Base-by-base conservation (phyloP, 1,140 invertebrate species). In the Piezodorus guildinii region DNA sequence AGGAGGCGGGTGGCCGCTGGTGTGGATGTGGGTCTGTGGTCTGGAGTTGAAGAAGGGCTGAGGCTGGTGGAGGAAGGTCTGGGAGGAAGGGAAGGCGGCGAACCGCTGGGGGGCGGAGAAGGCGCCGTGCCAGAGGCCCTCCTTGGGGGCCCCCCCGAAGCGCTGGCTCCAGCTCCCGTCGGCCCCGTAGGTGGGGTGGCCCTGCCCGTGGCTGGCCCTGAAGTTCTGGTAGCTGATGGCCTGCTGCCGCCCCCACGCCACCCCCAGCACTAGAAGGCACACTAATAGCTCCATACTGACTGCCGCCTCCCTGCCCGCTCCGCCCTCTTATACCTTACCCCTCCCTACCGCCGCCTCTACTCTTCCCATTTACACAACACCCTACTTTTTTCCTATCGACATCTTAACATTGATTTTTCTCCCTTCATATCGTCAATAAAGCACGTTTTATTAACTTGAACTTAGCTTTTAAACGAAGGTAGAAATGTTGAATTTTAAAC, bases 181-280 rank as follows among this genome's bases (percentile, higher is more conserved):
- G 15, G 52, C 17, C 15, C 52, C 15, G 52, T 56, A 56, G 52
- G 52, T 56, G 0, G 52, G 52, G 23, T 56, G 52, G 3, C 52
- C 52, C 23, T 56, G 52, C 3, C 52, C 52, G 14, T 56, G 52
- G 23, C 52, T 56, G 17, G 52, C 52, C 23, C 52, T 21, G 52
- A 56, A 56, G 52, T 56, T 56, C 52, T 56, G 52, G 23, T 56
- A 56, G 52, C 52, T 56, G 52, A 56, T 23, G 14, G 52, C 52
- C 23, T 56, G 52, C 23, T 56, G 52, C n/a, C 46, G n/a, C 19
- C 46, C 46, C 52, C 23, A 21, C 23, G 19, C 14, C 21, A 25
- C 14, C 23, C 17, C 52, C 21, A 56, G 52, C 14, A 19, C 17
- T 3, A 21, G 15, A 9, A 56, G 23, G 6, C 46, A 17, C 46